Base-by-base conservation (phyloP, 2,888 invertebrate species). In the Drosophila meridionalis region DNA sequence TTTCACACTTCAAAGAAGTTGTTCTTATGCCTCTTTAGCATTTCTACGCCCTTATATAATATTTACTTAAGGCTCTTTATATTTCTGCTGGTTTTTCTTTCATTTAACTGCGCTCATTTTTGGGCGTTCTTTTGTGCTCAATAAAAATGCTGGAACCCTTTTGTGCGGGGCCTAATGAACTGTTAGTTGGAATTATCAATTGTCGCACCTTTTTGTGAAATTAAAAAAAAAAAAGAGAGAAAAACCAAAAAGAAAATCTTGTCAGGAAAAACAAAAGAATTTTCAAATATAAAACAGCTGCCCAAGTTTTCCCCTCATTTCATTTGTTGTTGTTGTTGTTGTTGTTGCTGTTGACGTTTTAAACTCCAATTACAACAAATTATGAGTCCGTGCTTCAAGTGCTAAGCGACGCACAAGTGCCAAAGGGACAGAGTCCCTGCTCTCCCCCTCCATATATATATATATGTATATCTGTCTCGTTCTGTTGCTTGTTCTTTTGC, bases 321-420 rank as follows among this genome's bases (percentile, higher is more conserved):
- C 38, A 40, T 36, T 30, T 14, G n/a, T 32, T 26, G 11, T 3
- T 28, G 42, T 47, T 50, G 32, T 14, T 50, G n/a, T 50, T 48
- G 30, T 12, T 47, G 28, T 47, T 47, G 50, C n/a, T n/a, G 45
- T 58, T 52, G 45, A 63, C 74, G 64, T 70, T 79, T 86, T 76
- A 77, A 89, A 88, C 89, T 89, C 72, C 87, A 89, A 85, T 85
- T 85, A 85, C 83, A 81, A 66, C 74, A 83, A 85, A 85, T 85
- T 85, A 88, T 85, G 79, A 83, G 73, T 76, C 77, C 77, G 87
- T 79, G 82, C 73, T 57, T 59, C 80, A 73, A 80, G 80, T 73
- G 73, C 59, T 63, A 62, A 73, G 81, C 73, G 73, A 78, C 60
- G 55, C 55, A 50, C 45, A 36, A 61, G 58, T 53, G 48, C 30